phyloP scores from a whole-genome alignment of 2,797 vertebrate species.

The Choloepus didactylus region DNA sequence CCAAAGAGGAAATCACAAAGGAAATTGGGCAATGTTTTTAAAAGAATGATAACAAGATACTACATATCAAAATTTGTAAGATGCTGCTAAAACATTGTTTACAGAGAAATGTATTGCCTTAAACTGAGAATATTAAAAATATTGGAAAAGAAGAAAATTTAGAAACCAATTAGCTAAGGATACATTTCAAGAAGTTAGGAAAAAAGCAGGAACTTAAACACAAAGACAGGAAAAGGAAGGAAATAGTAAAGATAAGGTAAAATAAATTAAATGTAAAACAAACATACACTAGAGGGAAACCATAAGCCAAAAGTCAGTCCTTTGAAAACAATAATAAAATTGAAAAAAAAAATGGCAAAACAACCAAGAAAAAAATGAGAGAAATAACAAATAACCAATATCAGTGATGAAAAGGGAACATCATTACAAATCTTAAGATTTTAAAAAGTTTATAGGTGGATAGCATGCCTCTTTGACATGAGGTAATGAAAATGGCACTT shows the following conservation, averaged over 20 bases:
- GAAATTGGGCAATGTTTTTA: conserved; percentile 31
- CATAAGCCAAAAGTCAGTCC: conserved; percentile 30
- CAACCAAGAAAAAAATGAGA: conserved; percentile 17
- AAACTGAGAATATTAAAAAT: conserved; percentile 49
- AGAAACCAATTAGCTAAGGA: conserved; percentile 23
- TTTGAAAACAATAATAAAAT: conserved; percentile 32
- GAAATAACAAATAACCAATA: conserved; percentile 5
- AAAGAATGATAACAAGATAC: conserved; percentile 30
- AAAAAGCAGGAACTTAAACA: conserved; percentile 2
- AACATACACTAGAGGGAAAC: neutral
- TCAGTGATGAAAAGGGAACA: neutral
- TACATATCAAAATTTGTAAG: neutral
- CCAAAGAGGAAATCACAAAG: conserved; percentile 4
- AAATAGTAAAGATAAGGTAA: conserved; percentile 30
- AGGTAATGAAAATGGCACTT: neutral
- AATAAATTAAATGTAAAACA: conserved; percentile 39
- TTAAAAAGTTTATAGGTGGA: conserved; percentile 4
- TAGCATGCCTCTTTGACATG: neutral
- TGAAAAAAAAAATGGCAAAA: neutral
- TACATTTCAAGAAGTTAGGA: conserved; percentile 9
- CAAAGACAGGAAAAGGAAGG: neutral
- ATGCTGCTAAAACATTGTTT: neutral
- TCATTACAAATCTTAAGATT: neutral
- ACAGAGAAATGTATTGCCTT: neutral
- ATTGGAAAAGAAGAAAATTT: conserved; percentile 29